Percentiles rank a stretch among this genome's conserved stretches.
phyloP scores from a whole-genome alignment of 1,140 invertebrate genomes.

The Leptopilina boulardi region DNA sequence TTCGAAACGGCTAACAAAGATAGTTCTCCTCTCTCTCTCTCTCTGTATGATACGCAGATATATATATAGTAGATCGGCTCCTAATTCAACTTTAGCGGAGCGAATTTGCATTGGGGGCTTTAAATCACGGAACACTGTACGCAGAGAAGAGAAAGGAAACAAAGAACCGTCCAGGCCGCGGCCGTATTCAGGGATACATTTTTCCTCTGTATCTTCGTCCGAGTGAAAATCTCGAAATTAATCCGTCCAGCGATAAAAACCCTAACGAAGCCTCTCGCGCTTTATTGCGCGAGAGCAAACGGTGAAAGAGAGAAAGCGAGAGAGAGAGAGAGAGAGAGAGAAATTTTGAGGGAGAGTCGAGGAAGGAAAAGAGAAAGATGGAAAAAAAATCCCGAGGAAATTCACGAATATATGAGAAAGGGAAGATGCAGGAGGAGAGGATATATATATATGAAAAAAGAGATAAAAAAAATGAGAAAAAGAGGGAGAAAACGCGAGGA shows the following conservation, averaged over 20 bases:
- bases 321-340: conserved; percentile 19
- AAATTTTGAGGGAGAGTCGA: not conserved
- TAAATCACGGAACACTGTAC: conserved; percentile 24
- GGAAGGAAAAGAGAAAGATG: conserved; percentile 38
- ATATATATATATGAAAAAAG: conserved; percentile 33
- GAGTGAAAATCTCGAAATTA: conserved; percentile 62
- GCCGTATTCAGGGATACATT: conserved; percentile 30
- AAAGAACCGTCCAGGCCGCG: conserved; percentile 30
- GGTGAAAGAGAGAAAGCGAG: conserved; percentile 49
- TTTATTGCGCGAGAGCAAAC: conserved; percentile 65
- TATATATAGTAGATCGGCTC: conserved; percentile 20
- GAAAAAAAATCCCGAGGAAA: conserved; percentile 42
- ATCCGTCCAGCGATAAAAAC: conserved; percentile 64
- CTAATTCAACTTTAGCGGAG: conserved; percentile 32
- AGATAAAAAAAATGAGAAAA: conserved; percentile 44
- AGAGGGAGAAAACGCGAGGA: conserved; percentile 44
- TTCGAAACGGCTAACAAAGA: conserved; percentile 32
- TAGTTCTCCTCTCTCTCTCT: conserved; percentile 12
- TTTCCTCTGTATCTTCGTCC: conserved; percentile 20
- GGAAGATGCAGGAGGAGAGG: not conserved
- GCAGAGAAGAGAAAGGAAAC: conserved; percentile 23
- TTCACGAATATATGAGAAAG: conserved; percentile 32
- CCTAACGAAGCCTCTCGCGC: conserved; percentile 65
- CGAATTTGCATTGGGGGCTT: conserved; percentile 29
- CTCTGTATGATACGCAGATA: conserved; percentile 28